phyloP scores from a whole-genome alignment of 1,140 invertebrate species.

The Drosophila quadrilineata region DNA sequence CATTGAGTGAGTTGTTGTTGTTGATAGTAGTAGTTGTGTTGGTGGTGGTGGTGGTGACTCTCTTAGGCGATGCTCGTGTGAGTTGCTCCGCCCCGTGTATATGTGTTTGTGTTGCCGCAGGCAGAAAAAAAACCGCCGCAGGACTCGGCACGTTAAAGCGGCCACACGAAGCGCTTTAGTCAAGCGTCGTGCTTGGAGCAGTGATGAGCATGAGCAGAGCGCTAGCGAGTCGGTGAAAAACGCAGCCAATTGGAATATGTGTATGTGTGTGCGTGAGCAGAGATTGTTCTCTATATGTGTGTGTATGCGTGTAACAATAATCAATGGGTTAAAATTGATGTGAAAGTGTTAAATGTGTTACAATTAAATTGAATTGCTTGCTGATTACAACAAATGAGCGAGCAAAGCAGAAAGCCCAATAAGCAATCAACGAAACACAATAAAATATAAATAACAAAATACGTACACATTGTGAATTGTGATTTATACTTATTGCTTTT shows the following conservation, averaged over 20 bases:
- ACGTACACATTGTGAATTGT: conserved; percentile 29
- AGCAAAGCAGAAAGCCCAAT: conserved; percentile 33
- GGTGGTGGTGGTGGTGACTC: conserved; percentile 4
- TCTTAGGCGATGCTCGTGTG: conserved; percentile 19
- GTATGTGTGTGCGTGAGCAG: conserved; percentile 1
- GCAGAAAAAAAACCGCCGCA: conserved; percentile 65
- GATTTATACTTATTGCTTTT: conserved; percentile 34
- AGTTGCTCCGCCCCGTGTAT: conserved; percentile 67
- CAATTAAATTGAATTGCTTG: conserved; percentile 64
- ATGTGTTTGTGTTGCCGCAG: conserved; percentile 41
- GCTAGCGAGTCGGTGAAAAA: conserved; percentile 43
- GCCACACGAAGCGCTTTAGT: conserved; percentile 51
- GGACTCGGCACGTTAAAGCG: conserved; percentile 48
- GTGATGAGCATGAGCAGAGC: conserved; percentile 50
- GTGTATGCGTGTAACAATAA: conserved; percentile 22
- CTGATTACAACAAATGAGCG: conserved; percentile 71
- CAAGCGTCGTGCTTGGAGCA: conserved; percentile 59
- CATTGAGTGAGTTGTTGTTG: conserved; percentile 13
- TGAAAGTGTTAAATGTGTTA: conserved; percentile 73
- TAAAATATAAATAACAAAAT: conserved; percentile 1
- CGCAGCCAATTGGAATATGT: conserved; percentile 59
- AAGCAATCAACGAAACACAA: conserved; percentile 27
- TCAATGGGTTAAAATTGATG: conserved; percentile 51
- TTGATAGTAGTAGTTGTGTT: background rate
- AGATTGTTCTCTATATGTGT: too few species aligned